These are phyloP conservation scores for Gila robusta DNA, from an alignment of 2,797 vertebrate genomes.

Conservation along the genomic window DNA sequence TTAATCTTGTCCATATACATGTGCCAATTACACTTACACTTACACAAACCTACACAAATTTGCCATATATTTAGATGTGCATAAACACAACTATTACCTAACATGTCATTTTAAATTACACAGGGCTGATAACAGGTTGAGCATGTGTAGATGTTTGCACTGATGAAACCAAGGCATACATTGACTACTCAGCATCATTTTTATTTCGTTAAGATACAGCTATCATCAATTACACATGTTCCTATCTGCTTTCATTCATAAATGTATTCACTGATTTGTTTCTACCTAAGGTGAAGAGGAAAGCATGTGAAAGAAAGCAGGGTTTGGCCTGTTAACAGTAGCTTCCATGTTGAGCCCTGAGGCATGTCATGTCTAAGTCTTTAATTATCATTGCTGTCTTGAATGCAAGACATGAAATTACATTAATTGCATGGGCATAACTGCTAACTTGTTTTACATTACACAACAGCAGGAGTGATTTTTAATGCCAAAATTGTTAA, in stretches of 20 bases:
- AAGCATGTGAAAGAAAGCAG: background rate
- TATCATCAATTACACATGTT: background rate
- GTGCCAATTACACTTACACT: background rate
- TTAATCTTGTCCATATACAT: background rate
- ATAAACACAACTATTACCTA: background rate
- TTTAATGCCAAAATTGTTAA: background rate
- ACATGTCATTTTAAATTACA: background rate
- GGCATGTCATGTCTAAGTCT: background rate
- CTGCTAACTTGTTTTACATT: background rate
- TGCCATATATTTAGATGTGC: background rate
- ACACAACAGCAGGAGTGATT: background rate
- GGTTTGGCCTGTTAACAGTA: background rate
- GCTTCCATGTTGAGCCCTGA: background rate
- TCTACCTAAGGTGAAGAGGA: background rate
- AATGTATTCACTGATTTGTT: background rate
- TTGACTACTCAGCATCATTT: background rate
- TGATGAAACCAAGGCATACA: background rate
- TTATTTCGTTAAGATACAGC: background rate
- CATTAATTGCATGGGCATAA: background rate
- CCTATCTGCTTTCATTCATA: background rate
- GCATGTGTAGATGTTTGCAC: background rate
- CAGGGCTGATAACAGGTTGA: background rate
- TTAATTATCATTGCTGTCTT: background rate
- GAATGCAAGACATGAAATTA: slow-evolving; percentile 6
- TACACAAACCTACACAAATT: background rate